These are phyloP conservation scores for Philopotamus ludificatus DNA, from an alignment of 1,140 invertebrate genomes.

Conservation along the genomic window DNA sequence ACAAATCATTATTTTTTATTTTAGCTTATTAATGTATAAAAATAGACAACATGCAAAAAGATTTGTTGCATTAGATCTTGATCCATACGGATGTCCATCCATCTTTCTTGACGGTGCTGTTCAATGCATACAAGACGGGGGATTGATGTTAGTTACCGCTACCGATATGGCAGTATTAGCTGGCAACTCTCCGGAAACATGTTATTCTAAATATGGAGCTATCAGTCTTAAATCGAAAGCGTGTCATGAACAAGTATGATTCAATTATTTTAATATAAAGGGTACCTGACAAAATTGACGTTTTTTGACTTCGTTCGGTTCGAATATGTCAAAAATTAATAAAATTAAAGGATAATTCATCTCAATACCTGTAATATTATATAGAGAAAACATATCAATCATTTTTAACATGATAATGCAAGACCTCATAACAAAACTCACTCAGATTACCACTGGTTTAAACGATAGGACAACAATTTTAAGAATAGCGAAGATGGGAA, in stretches of 20 bases:
- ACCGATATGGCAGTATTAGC: conserved; percentile 98
- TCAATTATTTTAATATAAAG: background rate
- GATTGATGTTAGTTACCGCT: conserved; percentile 89
- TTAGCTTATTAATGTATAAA: conserved; percentile 81
- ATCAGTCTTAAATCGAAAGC: conserved; percentile 81
- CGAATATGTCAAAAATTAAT: too few relatives aligned
- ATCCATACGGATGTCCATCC: conserved; percentile 96
- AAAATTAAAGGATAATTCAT: too few relatives aligned
- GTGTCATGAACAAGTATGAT: conserved; percentile 91
- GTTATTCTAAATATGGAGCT: conserved; percentile 92
- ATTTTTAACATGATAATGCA: too few relatives aligned
- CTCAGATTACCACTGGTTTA: too few relatives aligned
- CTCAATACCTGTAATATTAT: too few relatives aligned
- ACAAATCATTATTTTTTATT: conserved; percentile 46
- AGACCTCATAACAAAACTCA: too few relatives aligned
- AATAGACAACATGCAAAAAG: conserved; percentile 64
- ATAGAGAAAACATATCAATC: too few relatives aligned
- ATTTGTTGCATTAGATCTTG: conserved; percentile 92
- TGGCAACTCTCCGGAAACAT: conserved; percentile 93
- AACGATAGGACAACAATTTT: too few relatives aligned
- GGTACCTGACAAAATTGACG: too few relatives aligned
- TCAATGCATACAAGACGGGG: conserved; percentile 74
- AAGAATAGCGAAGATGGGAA: too few relatives aligned
- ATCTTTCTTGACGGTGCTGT: conserved; percentile 92
- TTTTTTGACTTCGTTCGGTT: too few relatives aligned